These are phyloP conservation scores for Athalia rosae DNA, from an alignment of 2,888 invertebrate species.

Conservation along the genomic window DNA sequence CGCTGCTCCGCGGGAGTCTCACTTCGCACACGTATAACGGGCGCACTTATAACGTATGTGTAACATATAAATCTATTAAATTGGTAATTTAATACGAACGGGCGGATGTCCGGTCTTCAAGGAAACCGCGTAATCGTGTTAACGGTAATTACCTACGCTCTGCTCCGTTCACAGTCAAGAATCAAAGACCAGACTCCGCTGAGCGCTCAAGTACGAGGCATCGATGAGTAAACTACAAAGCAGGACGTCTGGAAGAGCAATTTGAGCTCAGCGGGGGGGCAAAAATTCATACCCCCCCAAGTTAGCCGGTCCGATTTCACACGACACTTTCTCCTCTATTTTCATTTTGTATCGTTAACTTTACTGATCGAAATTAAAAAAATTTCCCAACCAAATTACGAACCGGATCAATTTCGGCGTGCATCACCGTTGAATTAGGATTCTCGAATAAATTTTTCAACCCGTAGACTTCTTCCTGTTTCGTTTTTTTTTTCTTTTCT, in stretches of 20 bases:
- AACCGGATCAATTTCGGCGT: too few species aligned
- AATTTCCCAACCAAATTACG: too few species aligned
- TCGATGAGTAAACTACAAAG: slow-evolving; percentile 10
- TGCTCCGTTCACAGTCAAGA: background rate
- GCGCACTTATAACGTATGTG: too few species aligned
- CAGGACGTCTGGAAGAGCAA: slow-evolving; percentile 31
- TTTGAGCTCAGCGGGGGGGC: slow-evolving; percentile 33
- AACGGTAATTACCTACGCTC: background rate
- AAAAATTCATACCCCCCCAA: background rate
- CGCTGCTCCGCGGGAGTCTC: too few species aligned
- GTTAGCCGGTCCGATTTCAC: background rate
- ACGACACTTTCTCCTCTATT: background rate
- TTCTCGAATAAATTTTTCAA: background rate
- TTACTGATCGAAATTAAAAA: too few species aligned
- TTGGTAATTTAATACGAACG: slow-evolving; percentile 32
- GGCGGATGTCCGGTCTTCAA: slow-evolving; percentile 39
- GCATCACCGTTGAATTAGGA: too few species aligned
- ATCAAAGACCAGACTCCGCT: background rate
- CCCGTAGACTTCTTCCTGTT: background rate
- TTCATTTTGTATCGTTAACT: background rate
- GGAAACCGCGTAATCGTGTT: background rate
- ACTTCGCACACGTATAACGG: too few species aligned
- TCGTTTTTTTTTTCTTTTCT: too few species aligned
- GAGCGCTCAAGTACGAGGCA: background rate
- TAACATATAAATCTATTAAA: background rate